A percentile compares a stretch with the other conserved stretches of the same genome.
Conservation (phyloP, 2,888 invertebrate species). For the Volucella bombylans region DNA sequence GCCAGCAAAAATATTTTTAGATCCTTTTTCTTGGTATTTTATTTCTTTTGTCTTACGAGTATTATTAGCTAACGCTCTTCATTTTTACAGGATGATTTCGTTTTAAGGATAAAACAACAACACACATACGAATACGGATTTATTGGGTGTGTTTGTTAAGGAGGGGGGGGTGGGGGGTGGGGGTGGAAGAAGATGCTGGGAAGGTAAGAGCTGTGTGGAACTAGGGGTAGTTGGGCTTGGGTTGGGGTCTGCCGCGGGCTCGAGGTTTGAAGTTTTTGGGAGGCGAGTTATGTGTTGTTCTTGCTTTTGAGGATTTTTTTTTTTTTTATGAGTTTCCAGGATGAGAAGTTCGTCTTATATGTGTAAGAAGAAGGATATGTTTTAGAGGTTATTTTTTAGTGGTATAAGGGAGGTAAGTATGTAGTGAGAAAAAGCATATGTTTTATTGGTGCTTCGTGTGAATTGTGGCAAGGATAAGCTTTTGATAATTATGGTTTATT, state of each 20-base stretch:
- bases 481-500: constrained; percentile 73
- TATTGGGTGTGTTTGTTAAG: too few species aligned
- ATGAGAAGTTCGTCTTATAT: constrained; percentile 43
- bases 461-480: constrained; percentile 73
- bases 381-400: not conserved
- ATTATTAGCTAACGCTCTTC: constrained; percentile 64
- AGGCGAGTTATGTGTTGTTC: constrained; percentile 49
- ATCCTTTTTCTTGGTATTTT: constrained; percentile 46
- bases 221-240: too few species aligned
- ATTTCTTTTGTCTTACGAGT: constrained; percentile 70
- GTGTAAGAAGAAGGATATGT: not conserved
- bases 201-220: not conserved
- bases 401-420: constrained; percentile 2
- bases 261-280: too few species aligned
- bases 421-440: constrained; percentile 67
- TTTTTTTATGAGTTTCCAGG: constrained; percentile 33
- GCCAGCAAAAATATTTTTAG: constrained; percentile 62
- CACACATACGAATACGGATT: constrained; percentile 43
- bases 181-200: not conserved
- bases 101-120: constrained; percentile 69
- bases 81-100: constrained; percentile 70
- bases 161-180: constrained; percentile 3
- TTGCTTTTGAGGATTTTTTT: constrained; percentile 8
- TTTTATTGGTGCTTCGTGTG: constrained; percentile 72
- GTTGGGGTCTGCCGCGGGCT: too few species aligned